Evolutionary conservation across 2,888 invertebrate species (phyloP), one percentile per base, ranked within the genome.

Genomic region (Pandemis cinnamomeana): DNA sequence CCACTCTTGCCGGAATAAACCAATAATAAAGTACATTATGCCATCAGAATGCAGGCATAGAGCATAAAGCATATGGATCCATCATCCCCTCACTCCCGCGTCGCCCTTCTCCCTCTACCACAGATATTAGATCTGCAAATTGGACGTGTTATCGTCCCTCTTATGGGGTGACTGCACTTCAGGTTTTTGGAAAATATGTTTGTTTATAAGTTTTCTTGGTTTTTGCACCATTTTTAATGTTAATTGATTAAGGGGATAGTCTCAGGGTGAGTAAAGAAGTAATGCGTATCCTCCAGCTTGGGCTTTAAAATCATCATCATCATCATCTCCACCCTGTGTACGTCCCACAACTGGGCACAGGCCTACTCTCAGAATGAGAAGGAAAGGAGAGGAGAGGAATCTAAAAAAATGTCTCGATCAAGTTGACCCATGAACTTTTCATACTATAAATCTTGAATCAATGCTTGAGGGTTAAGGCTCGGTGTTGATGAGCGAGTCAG

Each of bases 91-190:
- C 55, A 55, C 58, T 27, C 58, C 58, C 58, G 10, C 27, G 11
- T 80, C 78, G 83, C 86, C 81, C 77, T 83, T 82, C 79, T 82
- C 86, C 85, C 86, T 87, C 88, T 88, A 87, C 85, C 83, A 79
- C 80, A 82, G 89, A 91, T 92, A 91, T 91, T 91, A 90, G 86
- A 90, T 91, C 91, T 90, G 90, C 90, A 91, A 92, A 92, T 91
- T 91, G 91, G 87, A 87, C 85, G 84, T 87, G 89, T 90, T 90
- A 89, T 90, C 89, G 87, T 80, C 81, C 75, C 75, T 70, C 77
- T 42, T 77, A 63, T 78, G 79, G 82, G 82, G 87, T 87, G 84
- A 80, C 87, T 76, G 61, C 20, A 61, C 67, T 67, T 66, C 36
- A 62, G 60, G 15, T 13, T 44, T 55, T 63, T 44, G 53, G 53